These are phyloP conservation scores for Poecile montanus DNA, from an alignment of 2,797 vertebrate species.

Conservation along the genomic window DNA sequence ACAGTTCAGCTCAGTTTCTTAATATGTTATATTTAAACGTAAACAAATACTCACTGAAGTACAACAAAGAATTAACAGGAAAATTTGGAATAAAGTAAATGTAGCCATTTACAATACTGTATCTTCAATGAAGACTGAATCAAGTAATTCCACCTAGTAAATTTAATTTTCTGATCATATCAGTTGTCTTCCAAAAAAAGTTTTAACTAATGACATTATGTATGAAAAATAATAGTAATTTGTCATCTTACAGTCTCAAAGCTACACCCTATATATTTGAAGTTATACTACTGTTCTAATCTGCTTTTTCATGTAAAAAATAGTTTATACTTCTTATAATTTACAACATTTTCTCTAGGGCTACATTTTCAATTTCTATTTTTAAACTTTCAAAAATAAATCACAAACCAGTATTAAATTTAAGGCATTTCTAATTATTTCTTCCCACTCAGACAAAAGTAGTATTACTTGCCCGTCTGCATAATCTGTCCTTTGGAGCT, in stretches of 20 bases:
- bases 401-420: neutral
- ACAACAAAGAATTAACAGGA: neutral
- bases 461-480: constrained; percentile 86
- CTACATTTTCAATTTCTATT: neutral
- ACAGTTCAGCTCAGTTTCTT: neutral
- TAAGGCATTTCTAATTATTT: neutral
- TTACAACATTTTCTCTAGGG: neutral
- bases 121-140: neutral
- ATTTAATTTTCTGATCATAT: neutral
- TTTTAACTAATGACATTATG: neutral
- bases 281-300: neutral
- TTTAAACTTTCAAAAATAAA: neutral
- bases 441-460: neutral
- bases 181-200: neutral
- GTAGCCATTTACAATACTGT: neutral
- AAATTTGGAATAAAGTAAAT: neutral
- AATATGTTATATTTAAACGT: neutral
- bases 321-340: neutral
- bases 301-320: neutral
- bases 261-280: neutral
- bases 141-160: neutral
- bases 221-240: neutral
- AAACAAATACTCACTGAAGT: neutral
- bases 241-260: neutral
- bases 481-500: constrained; percentile 94